Evolutionary conservation across 2,113 vertebrate genomes (phyloP).

Genomic region (Trichomycterus rosablanca): DNA sequence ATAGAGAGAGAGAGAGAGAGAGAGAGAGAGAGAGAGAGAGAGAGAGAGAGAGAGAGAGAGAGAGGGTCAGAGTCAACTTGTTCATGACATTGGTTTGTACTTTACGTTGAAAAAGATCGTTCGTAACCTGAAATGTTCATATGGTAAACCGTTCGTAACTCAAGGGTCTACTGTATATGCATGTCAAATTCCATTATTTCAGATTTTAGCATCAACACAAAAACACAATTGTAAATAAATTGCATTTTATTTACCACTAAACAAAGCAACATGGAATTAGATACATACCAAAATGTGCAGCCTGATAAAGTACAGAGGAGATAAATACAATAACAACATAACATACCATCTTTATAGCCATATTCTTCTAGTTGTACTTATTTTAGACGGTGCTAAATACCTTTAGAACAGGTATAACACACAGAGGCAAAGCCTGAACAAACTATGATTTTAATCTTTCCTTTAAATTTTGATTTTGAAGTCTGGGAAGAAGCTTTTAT

Average conservation of each 20-base stretch:
- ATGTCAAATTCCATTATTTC: too few relatives aligned
- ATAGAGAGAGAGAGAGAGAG: too few relatives aligned
- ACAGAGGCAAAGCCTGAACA: not conserved
- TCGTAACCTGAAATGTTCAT: too few relatives aligned
- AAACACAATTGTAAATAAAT: too few relatives aligned
- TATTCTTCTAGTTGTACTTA: not conserved
- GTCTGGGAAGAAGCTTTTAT: not conserved
- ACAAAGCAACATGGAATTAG: constrained; percentile 4
- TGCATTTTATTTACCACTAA: constrained; percentile 38
- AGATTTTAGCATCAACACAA: too few relatives aligned
- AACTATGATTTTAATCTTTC: not conserved
- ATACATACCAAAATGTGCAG: constrained; percentile 1
- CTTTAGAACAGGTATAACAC: constrained; percentile 14
- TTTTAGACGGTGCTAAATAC: not conserved
- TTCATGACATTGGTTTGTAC: too few relatives aligned
- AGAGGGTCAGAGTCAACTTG: too few relatives aligned
- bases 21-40: too few relatives aligned
- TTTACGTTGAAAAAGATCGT: too few relatives aligned
- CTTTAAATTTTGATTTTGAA: not conserved
- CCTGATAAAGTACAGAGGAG: not conserved
- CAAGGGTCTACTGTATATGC: too few relatives aligned
- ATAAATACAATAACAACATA: constrained; percentile 15
- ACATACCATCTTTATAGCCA: constrained; percentile 1
- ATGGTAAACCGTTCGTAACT: too few relatives aligned
- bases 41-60: too few relatives aligned